Conservation (phyloP, 2,888 invertebrate genomes). For the Dryococelus australis region DNA sequence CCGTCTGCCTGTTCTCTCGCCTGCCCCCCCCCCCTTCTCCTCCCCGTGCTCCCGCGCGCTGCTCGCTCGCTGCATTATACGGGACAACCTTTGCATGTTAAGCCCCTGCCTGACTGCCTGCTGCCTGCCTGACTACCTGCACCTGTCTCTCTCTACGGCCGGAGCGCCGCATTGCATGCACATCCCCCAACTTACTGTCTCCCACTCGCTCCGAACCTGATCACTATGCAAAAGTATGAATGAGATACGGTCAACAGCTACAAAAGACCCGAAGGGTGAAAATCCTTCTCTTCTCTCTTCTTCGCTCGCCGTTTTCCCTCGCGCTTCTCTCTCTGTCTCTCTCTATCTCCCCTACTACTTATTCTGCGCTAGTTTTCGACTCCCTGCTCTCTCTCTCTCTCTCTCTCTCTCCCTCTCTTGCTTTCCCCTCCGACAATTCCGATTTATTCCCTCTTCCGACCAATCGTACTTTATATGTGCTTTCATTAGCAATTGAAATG, state of each 20-base stretch:
- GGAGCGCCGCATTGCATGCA: neutral
- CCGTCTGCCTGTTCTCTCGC: conserved; percentile 22
- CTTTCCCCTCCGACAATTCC: neutral
- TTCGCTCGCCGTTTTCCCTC: conserved; percentile 42
- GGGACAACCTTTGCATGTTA: conserved; percentile 43
- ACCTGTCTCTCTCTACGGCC: conserved; percentile 29
- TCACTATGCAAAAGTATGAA: conserved; percentile 66
- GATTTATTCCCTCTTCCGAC: too few species aligned
- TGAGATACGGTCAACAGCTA: conserved; percentile 58
- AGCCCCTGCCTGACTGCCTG: conserved; percentile 33
- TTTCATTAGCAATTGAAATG: conserved; percentile 48
- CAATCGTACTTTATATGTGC: neutral
- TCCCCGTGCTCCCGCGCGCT: conserved; percentile 13
- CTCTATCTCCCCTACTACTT: conserved; percentile 24
- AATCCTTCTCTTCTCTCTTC: neutral
- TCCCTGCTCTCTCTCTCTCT: conserved; percentile 35
- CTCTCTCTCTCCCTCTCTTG: too few species aligned
- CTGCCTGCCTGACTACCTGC: conserved; percentile 22
- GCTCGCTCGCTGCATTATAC: conserved; percentile 33
- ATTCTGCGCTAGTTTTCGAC: conserved; percentile 18
- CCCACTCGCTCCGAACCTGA: conserved; percentile 40
- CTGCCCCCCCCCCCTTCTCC: conserved; percentile 17
- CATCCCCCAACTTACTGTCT: conserved; percentile 32
- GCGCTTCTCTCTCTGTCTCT: conserved; percentile 38
- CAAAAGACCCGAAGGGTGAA: conserved; percentile 29